Conservation (phyloP, 2,888 invertebrate species). For the Epinotia nisella region DNA sequence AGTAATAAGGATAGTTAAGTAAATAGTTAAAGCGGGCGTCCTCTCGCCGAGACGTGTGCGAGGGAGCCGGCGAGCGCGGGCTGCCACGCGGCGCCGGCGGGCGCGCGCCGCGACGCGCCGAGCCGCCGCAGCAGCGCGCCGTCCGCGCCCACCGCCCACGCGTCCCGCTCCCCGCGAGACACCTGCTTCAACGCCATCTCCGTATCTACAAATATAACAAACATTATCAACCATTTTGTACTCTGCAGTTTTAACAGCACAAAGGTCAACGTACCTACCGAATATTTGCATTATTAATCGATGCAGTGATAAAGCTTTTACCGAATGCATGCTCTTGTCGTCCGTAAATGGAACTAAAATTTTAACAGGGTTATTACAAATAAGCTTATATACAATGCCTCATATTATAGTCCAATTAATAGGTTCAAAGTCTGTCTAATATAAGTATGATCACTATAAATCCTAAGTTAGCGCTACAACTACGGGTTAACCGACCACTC, state of each 20-base stretch:
- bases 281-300: constrained; percentile 44
- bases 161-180: constrained; percentile 88
- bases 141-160: constrained; percentile 91
- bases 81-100: constrained; percentile 80
- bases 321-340: constrained; percentile 42
- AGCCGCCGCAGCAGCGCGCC: constrained; percentile 89
- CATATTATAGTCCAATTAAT: constrained; percentile 14
- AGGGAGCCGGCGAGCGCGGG: constrained; percentile 61
- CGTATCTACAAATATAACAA: constrained; percentile 58
- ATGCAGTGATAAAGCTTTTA: constrained; percentile 45
- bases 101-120: constrained; percentile 89
- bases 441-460: not conserved
- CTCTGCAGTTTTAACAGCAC: not conserved
- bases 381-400: constrained; percentile 33
- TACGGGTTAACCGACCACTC: constrained; percentile 3
- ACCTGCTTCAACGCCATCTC: constrained; percentile 87
- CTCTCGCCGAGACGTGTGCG: constrained; percentile 72
- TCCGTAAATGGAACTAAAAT: constrained; percentile 44
- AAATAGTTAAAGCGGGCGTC: constrained; percentile 54
- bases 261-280: constrained; percentile 33
- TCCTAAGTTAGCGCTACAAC: constrained; percentile 11
- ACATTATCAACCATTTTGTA: not conserved
- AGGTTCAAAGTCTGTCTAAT: too few relatives aligned
- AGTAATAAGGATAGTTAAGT: constrained; percentile 14
- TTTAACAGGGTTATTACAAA: constrained; percentile 36